These are phyloP conservation scores for Cheilosia grossa DNA, from an alignment of 2,888 invertebrate genomes.

Conservation along the genomic window DNA sequence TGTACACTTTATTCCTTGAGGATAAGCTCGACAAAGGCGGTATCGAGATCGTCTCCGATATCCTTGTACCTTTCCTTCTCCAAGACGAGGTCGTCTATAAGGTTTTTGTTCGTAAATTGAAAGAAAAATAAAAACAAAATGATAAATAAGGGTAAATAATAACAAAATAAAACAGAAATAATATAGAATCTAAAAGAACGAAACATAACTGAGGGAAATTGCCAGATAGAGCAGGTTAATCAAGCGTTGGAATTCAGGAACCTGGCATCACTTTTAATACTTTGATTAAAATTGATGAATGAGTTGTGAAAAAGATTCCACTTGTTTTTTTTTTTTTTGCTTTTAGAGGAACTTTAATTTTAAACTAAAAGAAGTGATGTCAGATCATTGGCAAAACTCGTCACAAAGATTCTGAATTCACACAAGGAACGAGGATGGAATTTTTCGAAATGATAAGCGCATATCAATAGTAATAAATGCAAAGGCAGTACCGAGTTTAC, in stretches of 20 bases:
- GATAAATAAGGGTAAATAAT: slow-evolving; percentile 74
- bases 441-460: no score
- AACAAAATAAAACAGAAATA: slow-evolving; percentile 47
- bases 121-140: slow-evolving; percentile 70
- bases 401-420: no score
- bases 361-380: no score
- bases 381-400: no score
- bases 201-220: slow-evolving; percentile 56
- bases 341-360: no score
- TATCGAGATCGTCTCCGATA: slow-evolving; percentile 99
- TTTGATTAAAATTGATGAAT: no score
- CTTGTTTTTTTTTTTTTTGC: no score
- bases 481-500: no score
- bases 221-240: slow-evolving; percentile 48
- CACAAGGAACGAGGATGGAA: no score
- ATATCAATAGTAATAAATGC: no score
- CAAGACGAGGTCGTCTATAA: slow-evolving; percentile 95
- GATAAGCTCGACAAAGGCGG: slow-evolving; percentile 97
- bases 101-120: slow-evolving; percentile 43
- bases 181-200: slow-evolving; percentile 72
- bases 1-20: slow-evolving; percentile 86
- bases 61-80: slow-evolving; percentile 99
- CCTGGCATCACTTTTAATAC: neutral
- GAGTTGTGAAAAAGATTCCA: no score
- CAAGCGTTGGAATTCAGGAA: neutral